phyloP scores from a whole-genome alignment of 1,140 invertebrate species.

The Ladona fulva region DNA sequence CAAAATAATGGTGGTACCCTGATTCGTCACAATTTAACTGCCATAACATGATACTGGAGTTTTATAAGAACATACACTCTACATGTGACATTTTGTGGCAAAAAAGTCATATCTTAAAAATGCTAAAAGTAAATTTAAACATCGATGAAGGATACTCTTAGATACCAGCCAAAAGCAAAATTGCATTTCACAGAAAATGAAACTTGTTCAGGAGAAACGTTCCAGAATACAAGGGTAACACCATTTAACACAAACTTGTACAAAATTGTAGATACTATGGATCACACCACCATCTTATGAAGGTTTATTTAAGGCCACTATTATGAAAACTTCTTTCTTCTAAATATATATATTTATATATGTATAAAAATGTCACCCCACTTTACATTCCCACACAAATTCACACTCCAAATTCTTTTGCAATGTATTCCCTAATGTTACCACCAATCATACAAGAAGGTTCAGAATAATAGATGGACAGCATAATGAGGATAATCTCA shows the following conservation, averaged over 20 bases:
- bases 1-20: background rate
- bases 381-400: conserved; percentile 1
- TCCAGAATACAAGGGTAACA: background rate
- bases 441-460: conserved; percentile 4
- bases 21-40: background rate
- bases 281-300: conserved; percentile 9
- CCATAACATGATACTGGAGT: background rate
- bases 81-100: background rate
- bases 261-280: conserved; percentile 10
- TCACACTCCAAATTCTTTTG: background rate
- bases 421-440: background rate
- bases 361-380: background rate
- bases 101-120: background rate
- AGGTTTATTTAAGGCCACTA: conserved; percentile 9
- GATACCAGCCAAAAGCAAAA: too few relatives aligned
- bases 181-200: background rate
- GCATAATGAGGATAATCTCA: background rate
- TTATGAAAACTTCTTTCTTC: conserved; percentile 3
- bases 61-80: background rate
- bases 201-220: background rate
- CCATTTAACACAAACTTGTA: conserved; percentile 6
- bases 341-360: conserved; percentile 11
- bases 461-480: background rate
- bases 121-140: background rate
- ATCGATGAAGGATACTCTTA: background rate